These are phyloP conservation scores for Lucilia sericata DNA, from an alignment of 1,140 invertebrate species.

Conservation along the genomic window DNA sequence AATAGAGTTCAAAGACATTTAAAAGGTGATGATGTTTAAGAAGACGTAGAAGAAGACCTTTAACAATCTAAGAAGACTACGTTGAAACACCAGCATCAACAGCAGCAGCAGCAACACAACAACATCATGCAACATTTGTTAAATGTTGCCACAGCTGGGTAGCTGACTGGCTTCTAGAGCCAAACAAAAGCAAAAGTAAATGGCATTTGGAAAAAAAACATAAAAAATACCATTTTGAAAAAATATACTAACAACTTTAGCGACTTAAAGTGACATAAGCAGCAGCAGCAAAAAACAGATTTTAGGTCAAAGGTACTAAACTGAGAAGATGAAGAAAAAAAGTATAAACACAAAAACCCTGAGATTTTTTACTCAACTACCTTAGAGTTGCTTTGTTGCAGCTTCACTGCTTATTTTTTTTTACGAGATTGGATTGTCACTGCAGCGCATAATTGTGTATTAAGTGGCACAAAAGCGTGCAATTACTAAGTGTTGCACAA, in stretches of 20 bases:
- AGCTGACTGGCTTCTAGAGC: background rate
- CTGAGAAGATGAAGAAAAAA: background rate
- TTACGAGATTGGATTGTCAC: background rate
- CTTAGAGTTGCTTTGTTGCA: background rate
- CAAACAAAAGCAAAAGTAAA: constrained; percentile 10
- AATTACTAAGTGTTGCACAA: background rate
- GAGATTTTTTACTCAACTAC: background rate
- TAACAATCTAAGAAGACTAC: background rate
- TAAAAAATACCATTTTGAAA: too few species aligned
- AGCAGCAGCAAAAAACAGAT: background rate
- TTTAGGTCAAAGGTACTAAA: constrained; percentile 11
- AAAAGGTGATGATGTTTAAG: background rate
- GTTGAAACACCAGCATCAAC: constrained; percentile 14
- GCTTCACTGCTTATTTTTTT: background rate
- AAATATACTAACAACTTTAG: background rate
- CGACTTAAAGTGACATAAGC: background rate
- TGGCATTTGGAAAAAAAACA: background rate
- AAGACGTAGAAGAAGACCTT: background rate
- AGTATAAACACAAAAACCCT: background rate
- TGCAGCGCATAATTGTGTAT: constrained; percentile 15
- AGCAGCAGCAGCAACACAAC: background rate
- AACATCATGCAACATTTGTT: constrained; percentile 3
- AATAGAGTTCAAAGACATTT: constrained; percentile 12
- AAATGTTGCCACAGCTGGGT: background rate
- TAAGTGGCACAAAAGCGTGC: constrained; percentile 28